Base-by-base conservation (phyloP, 2,888 invertebrate species). In the Panorpa germanica region DNA sequence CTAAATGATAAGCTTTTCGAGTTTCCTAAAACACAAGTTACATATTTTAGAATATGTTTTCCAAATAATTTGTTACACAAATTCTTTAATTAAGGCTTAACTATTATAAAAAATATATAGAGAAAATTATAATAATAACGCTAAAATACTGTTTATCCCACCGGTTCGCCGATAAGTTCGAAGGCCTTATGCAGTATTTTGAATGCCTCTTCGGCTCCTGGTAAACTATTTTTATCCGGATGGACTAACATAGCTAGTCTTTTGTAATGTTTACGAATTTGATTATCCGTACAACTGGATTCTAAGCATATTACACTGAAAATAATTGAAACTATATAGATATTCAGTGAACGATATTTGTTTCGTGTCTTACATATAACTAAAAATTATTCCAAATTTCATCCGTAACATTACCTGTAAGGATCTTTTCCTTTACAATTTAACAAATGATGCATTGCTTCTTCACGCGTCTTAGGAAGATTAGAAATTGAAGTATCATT, bases 401-500 rank as follows among this genome's bases (percentile, higher is more conserved):
- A 22, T 28, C 11, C 18, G 20, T 7, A n/a, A 28, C 28, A 41
- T 41, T 43, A 75, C 75, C 82, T 88, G 49, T 91, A 93, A 4
- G 93, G 90, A 58, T 95, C 91, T 54, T 91, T 88, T 39, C 88
- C 91, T 61, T 86, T 86, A 50, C 90, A 90, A 29, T 88, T 82
- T 10, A 91, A 57, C 39, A 93, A 61, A 44, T 90, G 63, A 55
- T 83, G 86, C 82, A 91, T 86, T 23, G 91, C 91, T 55, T 93
- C 91, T 42, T 90, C 90, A 5, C 91, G 85, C 4, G 83, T 86
- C 25, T 78, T 71, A 1, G 91, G 90, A 48, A 91, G 60, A 12
- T 70, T 64, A 48, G 85, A 82, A 48, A 83, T 83, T 7, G 53
- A 40, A 36, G 59, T 57, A 28, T 57, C 44, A 38, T 59, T 58